Percentiles rank a stretch among this genome's conserved stretches.
phyloP scores from a whole-genome alignment of 2,888 invertebrate genomes.

The Lasioglossum zephyrum region DNA sequence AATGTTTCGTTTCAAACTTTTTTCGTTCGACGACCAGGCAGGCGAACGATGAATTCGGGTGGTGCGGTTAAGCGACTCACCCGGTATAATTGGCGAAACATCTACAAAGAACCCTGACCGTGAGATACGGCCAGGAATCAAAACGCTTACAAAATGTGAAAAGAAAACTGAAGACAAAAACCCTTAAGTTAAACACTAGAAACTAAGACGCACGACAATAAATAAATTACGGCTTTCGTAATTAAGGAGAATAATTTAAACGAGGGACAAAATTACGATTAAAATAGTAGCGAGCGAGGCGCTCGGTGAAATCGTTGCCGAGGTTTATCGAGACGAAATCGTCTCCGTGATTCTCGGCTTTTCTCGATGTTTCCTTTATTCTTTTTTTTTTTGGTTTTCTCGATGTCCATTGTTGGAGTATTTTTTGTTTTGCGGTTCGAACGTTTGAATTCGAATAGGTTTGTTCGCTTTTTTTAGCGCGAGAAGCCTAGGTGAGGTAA shows the following conservation, averaged over 20 bases:
- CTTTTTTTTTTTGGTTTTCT: neutral
- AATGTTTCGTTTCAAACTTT: no score
- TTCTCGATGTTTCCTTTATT: neutral
- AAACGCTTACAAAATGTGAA: no score
- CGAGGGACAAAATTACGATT: slow-evolving; percentile 34
- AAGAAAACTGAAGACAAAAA: slow-evolving; percentile 14
- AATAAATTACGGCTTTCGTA: slow-evolving; percentile 44
- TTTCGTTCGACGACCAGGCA: no score
- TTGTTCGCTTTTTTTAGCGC: slow-evolving; percentile 9
- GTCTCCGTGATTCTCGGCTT: slow-evolving; percentile 7
- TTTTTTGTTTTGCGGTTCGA: neutral
- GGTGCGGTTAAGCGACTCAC: no score
- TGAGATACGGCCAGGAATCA: no score
- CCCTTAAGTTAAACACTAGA: slow-evolving; percentile 54
- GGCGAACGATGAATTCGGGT: no score
- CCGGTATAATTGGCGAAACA: neutral
- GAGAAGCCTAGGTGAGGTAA: slow-evolving; percentile 76
- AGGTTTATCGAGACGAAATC: neutral
- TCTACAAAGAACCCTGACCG: neutral
- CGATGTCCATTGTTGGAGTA: slow-evolving; percentile 5
- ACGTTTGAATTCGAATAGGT: neutral
- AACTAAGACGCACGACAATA: slow-evolving; percentile 62
- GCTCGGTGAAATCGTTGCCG: slow-evolving; percentile 22
- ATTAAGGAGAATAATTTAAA: slow-evolving; percentile 36
- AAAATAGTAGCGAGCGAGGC: slow-evolving; percentile 30